Base-by-base conservation (phyloP, 2,113 vertebrate species). In the Phyllostomus discolor region DNA sequence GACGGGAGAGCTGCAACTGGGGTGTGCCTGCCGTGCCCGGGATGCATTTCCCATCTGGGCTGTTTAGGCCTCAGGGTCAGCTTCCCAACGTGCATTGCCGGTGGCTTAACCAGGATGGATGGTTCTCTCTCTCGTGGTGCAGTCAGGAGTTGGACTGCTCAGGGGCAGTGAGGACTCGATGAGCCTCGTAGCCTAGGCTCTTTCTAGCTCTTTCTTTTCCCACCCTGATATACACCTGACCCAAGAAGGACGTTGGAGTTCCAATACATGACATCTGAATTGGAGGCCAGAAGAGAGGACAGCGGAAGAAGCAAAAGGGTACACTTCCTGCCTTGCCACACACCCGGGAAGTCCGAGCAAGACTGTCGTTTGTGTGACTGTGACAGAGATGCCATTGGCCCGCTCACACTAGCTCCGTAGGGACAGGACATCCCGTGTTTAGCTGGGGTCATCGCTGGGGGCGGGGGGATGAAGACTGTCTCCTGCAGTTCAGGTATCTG, bases 181-280 rank as follows among this genome's bases (percentile, higher is more conserved):
- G 17, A 38, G 7, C 9, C 2, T 7, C 1, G 0, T 62, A 22
- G 28, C 9, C 20, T 16, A 35, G 16, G 43, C 2, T 50, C 43
- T 7, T 64, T 57, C 81, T 43, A 5, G 38, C 31, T 64, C 48
- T 89, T 19, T 31, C 52, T 46, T 67, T 67, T 11, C 24, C 70
- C 19, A 31, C 5, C 3, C n/a, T 35, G 8, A 43, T 9, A n/a
- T 1, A 41, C 31, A 14, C 79, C 69, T 26, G 33, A 33, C 66
- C 22, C 83, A 62, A 38, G n/a, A 67, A 92, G 4, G 8, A 41
- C 79, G 10, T 5, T n/a, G 33, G 41, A 54, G 19, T 62, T 80
- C n/a, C 28, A 7, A 33, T 12, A 41, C 7, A 15, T 64, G 38
- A 43, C 7, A 31, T 48, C 9, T 9, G 5, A 52, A 33, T 1